Conservation (phyloP, 2,888 invertebrate species). For the Lithophane semibrunnea region DNA sequence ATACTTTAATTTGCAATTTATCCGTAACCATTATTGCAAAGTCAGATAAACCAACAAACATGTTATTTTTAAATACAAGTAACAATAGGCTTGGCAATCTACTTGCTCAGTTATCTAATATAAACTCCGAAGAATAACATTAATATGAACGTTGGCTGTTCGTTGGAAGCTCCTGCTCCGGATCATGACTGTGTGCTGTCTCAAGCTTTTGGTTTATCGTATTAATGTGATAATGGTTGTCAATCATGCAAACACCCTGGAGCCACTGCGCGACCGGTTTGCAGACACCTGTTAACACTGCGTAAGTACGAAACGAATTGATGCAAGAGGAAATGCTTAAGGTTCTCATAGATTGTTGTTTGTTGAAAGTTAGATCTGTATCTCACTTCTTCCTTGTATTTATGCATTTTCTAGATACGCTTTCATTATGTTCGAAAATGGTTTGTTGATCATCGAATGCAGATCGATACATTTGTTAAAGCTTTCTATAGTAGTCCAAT, state of each 20-base stretch:
- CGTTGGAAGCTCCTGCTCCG: conserved; percentile 79
- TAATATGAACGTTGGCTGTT: conserved; percentile 39
- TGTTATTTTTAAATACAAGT: conserved; percentile 8
- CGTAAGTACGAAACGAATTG: conserved; percentile 88
- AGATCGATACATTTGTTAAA: conserved; percentile 73
- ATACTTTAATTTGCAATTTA: conserved; percentile 61
- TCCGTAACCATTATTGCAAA: conserved; percentile 63
- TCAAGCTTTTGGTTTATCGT: conserved; percentile 85
- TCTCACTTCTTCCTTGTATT: conserved; percentile 81
- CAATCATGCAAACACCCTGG: conserved; percentile 89
- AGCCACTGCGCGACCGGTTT: conserved; percentile 84
- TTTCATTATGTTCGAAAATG: conserved; percentile 81
- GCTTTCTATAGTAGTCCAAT: conserved; percentile 77
- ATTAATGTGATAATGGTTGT: conserved; percentile 90
- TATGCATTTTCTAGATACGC: conserved; percentile 86
- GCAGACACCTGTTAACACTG: conserved; percentile 83
- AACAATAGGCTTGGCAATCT: neutral
- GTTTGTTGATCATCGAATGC: conserved; percentile 78
- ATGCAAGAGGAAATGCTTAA: conserved; percentile 85
- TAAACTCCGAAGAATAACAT: neutral
- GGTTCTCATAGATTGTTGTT: conserved; percentile 86
- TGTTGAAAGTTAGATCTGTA: conserved; percentile 81
- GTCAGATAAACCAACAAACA: conserved; percentile 63
- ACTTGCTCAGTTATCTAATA: neutral
- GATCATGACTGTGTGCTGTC: conserved; percentile 77